Conservation (phyloP, 2,113 vertebrate genomes). For the Anarrhichthys ocellatus region DNA sequence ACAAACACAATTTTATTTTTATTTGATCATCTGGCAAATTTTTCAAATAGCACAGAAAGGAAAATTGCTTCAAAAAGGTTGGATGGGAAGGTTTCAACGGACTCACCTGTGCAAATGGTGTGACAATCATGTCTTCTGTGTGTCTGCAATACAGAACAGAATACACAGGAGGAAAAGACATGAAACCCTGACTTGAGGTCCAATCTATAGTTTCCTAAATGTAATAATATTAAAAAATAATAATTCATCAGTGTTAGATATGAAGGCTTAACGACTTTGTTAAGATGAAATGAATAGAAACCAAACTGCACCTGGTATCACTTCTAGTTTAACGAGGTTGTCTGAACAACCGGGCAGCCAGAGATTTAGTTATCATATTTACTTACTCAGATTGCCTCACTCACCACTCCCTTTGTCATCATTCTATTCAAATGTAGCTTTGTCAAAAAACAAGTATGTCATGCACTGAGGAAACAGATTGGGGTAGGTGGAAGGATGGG, state of each 20-base stretch:
- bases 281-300: neutral
- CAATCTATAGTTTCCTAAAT: neutral
- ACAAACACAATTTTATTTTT: neutral
- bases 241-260: neutral
- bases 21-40: conserved; percentile 23
- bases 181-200: conserved; percentile 15
- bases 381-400: neutral
- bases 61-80: neutral
- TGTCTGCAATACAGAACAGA: conserved; percentile 83
- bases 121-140: conserved; percentile 97
- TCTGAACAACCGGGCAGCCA: conserved; percentile 1
- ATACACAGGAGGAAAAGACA: neutral
- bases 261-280: neutral
- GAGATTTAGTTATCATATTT: neutral
- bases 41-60: conserved; percentile 3
- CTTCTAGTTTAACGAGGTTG: neutral
- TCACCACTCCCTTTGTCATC: neutral
- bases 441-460: conserved; percentile 19
- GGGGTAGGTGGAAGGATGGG: conserved; percentile 37
- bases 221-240: neutral
- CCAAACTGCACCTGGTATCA: neutral
- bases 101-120: conserved; percentile 94
- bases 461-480: conserved; percentile 53
- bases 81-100: neutral
- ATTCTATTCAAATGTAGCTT: neutral